Evolutionary conservation across 2,797 vertebrate genomes (phyloP).

Genomic region (Neopelma chrysocephalum): DNA sequence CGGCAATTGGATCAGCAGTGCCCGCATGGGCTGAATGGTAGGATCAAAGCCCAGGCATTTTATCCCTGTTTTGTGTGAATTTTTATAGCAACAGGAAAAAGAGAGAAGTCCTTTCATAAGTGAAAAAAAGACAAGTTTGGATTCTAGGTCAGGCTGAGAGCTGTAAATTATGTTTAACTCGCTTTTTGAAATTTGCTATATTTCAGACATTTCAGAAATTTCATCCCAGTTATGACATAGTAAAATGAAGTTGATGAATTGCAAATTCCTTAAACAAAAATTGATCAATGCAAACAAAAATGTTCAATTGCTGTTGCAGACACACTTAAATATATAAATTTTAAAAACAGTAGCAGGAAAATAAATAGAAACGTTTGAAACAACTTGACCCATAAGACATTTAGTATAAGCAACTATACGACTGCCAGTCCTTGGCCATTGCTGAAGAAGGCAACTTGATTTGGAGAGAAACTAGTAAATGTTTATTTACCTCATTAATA

Average conservation of each 20-base stretch:
- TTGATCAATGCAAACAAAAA: neutral
- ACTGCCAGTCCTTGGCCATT: neutral
- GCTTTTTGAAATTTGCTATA: neutral
- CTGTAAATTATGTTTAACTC: neutral
- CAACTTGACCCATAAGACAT: neutral
- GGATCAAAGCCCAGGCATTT: neutral
- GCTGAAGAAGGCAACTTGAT: neutral
- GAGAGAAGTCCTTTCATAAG: neutral
- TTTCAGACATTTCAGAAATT: neutral
- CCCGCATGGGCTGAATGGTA: neutral
- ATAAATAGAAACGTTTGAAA: neutral
- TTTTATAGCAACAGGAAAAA: neutral
- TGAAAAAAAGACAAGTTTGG: neutral
- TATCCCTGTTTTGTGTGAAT: neutral
- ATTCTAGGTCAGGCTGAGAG: neutral
- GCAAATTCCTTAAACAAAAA: neutral
- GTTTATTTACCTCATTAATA: neutral
- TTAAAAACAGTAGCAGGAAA: neutral
- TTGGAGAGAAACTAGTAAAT: neutral
- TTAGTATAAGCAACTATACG: neutral
- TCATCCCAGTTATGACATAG: neutral
- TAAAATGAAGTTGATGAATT: neutral
- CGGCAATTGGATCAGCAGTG: neutral
- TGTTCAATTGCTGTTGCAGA: neutral
- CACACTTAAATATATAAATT: neutral